Conservation (phyloP, 2,888 invertebrate genomes). For the Auanema sp. region DNA sequence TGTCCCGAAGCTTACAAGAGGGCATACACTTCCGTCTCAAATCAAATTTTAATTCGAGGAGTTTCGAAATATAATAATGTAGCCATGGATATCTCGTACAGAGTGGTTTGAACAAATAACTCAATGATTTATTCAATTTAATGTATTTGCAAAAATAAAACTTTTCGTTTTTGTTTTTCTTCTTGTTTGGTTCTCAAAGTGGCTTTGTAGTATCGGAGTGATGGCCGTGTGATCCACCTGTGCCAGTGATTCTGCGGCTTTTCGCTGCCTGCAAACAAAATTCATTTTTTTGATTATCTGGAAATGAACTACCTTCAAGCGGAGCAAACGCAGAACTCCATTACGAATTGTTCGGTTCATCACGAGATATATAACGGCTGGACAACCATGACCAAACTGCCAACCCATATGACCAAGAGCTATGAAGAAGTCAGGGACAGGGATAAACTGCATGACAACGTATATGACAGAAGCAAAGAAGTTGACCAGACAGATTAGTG, state of each 20-base stretch:
- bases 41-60: conserved; percentile 24
- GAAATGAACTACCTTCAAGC: background rate
- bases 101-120: conserved; percentile 4
- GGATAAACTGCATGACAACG: conserved; percentile 44
- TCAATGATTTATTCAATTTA: no score
- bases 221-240: no score
- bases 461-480: conserved; percentile 38
- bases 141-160: no score
- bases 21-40: conserved; percentile 22
- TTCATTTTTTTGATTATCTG: background rate
- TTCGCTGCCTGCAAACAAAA: conserved; percentile 10
- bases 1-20: conserved; percentile 23
- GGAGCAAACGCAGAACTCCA: no score
- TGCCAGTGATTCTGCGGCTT: no score
- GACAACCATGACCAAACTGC: conserved; percentile 33
- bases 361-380: no score
- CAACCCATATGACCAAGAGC: conserved; percentile 40
- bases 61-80: conserved; percentile 23
- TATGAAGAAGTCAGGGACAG: conserved; percentile 33
- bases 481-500: conserved; percentile 32
- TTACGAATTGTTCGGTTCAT: no score
- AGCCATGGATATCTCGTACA: conserved; percentile 4
- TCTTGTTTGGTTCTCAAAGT: no score
- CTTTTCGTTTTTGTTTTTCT: no score
- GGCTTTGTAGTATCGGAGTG: no score